Conservation (phyloP, 2,888 invertebrate species). For the Scaptomyza caliginosa region DNA sequence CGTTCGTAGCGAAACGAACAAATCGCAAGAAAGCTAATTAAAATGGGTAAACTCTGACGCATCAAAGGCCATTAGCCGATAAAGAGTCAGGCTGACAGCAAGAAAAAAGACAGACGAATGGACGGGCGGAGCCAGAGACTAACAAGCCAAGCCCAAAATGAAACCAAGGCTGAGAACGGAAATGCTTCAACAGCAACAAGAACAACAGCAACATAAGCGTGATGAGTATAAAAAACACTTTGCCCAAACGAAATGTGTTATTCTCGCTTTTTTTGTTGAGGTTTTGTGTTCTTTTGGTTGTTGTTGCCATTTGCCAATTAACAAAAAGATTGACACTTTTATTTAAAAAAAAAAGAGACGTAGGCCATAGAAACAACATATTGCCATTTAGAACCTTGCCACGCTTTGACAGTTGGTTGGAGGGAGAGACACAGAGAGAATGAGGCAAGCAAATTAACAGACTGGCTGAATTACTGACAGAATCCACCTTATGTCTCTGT, state of each 20-base stretch:
- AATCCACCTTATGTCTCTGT: background rate
- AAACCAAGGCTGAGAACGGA: constrained; percentile 69
- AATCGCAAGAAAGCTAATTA: constrained; percentile 45
- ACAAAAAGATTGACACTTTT: constrained; percentile 77
- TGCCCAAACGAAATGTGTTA: constrained; percentile 28
- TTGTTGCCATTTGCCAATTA: constrained; percentile 67
- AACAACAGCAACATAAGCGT: constrained; percentile 23
- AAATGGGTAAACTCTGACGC: constrained; percentile 66
- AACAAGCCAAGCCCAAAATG: constrained; percentile 54
- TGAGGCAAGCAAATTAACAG: constrained; percentile 50
- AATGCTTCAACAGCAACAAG: constrained; percentile 53
- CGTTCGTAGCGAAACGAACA: constrained; percentile 10
- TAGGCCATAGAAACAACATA: constrained; percentile 45
- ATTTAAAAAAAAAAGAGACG: constrained; percentile 33
- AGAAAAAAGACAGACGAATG: constrained; percentile 4
- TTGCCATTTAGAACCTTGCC: constrained; percentile 68
- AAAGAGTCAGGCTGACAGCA: constrained; percentile 32
- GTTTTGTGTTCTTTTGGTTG: constrained; percentile 30
- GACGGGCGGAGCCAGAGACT: constrained; percentile 11
- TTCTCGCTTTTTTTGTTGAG: constrained; percentile 13
- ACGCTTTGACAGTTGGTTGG: constrained; percentile 24
- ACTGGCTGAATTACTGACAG: constrained; percentile 11
- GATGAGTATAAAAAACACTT: constrained; percentile 48
- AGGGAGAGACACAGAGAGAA: background rate
- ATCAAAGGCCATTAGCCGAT: constrained; percentile 76